These are phyloP conservation scores for Aphidoletes aphidimyza DNA, from an alignment of 2,888 invertebrate species.

Conservation along the genomic window DNA sequence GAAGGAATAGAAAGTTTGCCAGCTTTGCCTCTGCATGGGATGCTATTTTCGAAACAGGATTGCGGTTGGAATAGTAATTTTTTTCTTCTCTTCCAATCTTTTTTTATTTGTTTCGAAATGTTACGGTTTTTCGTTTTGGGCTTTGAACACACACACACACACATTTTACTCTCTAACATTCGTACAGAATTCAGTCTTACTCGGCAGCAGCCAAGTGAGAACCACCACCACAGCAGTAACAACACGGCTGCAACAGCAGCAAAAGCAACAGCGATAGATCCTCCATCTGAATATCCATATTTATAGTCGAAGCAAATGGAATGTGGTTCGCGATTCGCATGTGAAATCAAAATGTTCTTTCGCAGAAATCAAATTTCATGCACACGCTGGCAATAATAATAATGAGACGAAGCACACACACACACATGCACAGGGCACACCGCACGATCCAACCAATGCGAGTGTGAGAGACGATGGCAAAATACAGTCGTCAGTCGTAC, in stretches of 20 bases:
- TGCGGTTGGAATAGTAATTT: conserved; percentile 50
- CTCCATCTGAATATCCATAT: conserved; percentile 13
- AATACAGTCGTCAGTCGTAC: background rate
- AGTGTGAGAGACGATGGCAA: background rate
- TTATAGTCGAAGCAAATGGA: conserved; percentile 45
- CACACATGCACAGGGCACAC: too few species aligned
- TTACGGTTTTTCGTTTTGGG: conserved; percentile 7
- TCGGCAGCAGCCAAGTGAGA: too few species aligned
- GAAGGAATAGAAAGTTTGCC: conserved; percentile 53
- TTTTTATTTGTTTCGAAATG: background rate
- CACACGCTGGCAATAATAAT: conserved; percentile 50
- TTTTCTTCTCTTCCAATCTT: background rate
- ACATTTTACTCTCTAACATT: background rate
- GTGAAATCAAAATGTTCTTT: conserved; percentile 43
- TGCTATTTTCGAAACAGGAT: conserved; percentile 42
- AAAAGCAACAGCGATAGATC: background rate
- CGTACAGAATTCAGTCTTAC: conserved; percentile 26
- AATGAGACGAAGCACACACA: background rate
- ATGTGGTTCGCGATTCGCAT: conserved; percentile 39
- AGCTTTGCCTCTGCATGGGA: conserved; percentile 23
- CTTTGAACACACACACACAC: background rate
- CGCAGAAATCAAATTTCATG: conserved; percentile 50
- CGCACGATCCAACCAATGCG: too few species aligned
- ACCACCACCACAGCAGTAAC: too few species aligned
- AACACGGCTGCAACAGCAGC: background rate